A percentile compares a stretch with the other conserved stretches of the same genome.
Conservation (phyloP, 2,888 invertebrate species). For the Nemapogon koenigi region DNA sequence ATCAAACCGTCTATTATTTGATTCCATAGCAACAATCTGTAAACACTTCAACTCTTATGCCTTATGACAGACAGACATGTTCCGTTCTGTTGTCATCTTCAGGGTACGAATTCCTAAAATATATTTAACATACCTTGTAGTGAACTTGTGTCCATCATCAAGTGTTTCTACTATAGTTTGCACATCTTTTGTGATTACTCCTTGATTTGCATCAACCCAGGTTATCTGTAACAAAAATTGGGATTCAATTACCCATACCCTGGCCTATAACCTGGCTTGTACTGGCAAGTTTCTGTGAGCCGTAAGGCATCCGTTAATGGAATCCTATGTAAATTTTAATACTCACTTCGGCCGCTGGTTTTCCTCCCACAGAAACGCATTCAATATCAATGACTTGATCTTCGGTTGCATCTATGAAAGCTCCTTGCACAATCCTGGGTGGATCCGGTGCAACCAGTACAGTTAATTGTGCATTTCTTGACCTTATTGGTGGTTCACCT, state of each 20-base stretch:
- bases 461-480: slow-evolving; percentile 77
- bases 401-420: slow-evolving; percentile 78
- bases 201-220: slow-evolving; percentile 86
- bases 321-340: too few species aligned
- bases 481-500: slow-evolving; percentile 76
- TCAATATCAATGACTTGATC: slow-evolving; percentile 83
- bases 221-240: too few species aligned
- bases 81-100: too few species aligned
- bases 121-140: slow-evolving; percentile 62
- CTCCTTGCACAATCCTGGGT: slow-evolving; percentile 81
- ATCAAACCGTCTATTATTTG: too few species aligned
- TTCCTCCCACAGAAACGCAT: slow-evolving; percentile 82
- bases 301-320: too few species aligned
- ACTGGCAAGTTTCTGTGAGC: too few species aligned
- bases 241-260: too few species aligned
- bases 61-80: too few species aligned
- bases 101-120: too few species aligned
- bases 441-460: slow-evolving; percentile 83
- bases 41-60: too few species aligned
- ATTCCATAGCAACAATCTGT: too few species aligned
- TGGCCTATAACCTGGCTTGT: too few species aligned
- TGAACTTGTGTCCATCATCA: slow-evolving; percentile 77
- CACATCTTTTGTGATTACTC: slow-evolving; percentile 76
- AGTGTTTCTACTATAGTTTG: slow-evolving; percentile 73
- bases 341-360: slow-evolving; percentile 82